Evolutionary conservation across 2,113 vertebrate genomes (phyloP).

Genomic region (Lepus timidus): DNA sequence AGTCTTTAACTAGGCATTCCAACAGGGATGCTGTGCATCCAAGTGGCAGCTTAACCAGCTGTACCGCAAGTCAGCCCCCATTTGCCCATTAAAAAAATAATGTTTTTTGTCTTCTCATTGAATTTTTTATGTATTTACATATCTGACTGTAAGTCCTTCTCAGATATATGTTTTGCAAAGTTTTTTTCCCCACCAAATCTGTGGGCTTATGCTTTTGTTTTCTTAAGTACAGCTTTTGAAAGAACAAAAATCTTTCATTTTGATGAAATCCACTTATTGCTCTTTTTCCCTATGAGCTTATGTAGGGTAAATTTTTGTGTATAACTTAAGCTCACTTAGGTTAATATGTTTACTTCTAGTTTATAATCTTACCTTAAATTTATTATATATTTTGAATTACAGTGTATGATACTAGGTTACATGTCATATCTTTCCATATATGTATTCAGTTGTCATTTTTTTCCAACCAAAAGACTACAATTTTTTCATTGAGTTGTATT

Average conservation of each 20-base stretch:
- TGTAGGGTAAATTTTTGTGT: conserved; percentile 7
- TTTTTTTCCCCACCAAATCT: background rate
- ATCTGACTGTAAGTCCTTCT: background rate
- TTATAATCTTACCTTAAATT: conserved; percentile 14
- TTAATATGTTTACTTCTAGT: background rate
- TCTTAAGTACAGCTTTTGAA: conserved; percentile 48
- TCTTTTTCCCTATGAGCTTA: background rate
- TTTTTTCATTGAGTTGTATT: conserved; percentile 49
- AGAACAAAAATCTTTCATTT: background rate
- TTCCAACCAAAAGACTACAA: background rate
- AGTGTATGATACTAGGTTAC: background rate
- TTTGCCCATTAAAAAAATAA: background rate
- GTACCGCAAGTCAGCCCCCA: too few species aligned
- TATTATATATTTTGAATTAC: background rate
- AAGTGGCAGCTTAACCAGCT: too few species aligned
- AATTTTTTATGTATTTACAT: background rate
- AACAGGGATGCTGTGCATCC: too few species aligned
- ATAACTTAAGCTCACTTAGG: background rate
- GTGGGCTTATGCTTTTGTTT: background rate
- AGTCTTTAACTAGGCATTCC: too few species aligned
- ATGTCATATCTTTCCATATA: background rate
- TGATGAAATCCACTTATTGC: background rate
- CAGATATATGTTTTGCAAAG: background rate
- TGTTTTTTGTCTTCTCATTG: background rate
- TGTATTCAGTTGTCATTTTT: background rate